Evolutionary conservation across 2,888 invertebrate genomes (phyloP).

Genomic region (Troides oblongomaculatus): DNA sequence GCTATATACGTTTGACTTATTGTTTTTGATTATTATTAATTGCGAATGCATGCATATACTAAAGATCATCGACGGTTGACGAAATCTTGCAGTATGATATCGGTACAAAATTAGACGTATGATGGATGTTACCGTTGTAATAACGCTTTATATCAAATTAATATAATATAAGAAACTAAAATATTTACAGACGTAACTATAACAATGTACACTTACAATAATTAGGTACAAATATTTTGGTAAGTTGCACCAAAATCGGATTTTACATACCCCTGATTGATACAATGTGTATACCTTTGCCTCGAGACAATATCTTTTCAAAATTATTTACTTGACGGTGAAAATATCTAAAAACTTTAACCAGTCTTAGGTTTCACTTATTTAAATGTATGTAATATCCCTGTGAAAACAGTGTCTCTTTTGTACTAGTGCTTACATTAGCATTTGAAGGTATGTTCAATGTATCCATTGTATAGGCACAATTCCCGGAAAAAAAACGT

Average conservation of each 20-base stretch:
- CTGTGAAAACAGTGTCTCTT: constrained; percentile 72
- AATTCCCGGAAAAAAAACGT: constrained; percentile 43
- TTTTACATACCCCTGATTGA: constrained; percentile 59
- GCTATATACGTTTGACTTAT: neutral
- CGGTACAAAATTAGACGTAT: constrained; percentile 38
- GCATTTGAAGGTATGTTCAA: constrained; percentile 45
- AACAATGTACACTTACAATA: constrained; percentile 39
- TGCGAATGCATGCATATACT: neutral
- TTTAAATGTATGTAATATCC: constrained; percentile 66
- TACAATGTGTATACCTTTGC: constrained; percentile 45
- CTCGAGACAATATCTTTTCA: constrained; percentile 48
- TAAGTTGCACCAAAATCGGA: constrained; percentile 59
- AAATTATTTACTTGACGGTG: constrained; percentile 52
- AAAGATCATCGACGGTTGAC: neutral
- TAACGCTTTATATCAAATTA: constrained; percentile 15
- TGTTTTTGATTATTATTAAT: neutral
- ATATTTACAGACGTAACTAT: constrained; percentile 25
- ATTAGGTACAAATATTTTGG: constrained; percentile 39
- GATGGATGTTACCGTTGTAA: constrained; percentile 39
- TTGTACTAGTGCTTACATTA: constrained; percentile 74
- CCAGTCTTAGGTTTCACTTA: constrained; percentile 78
- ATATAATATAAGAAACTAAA: constrained; percentile 22
- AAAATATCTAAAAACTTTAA: constrained; percentile 73
- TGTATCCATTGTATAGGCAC: constrained; percentile 41
- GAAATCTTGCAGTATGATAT: neutral